Conservation (phyloP, 2,113 vertebrate species). For the Trochalopteron elliotii region DNA sequence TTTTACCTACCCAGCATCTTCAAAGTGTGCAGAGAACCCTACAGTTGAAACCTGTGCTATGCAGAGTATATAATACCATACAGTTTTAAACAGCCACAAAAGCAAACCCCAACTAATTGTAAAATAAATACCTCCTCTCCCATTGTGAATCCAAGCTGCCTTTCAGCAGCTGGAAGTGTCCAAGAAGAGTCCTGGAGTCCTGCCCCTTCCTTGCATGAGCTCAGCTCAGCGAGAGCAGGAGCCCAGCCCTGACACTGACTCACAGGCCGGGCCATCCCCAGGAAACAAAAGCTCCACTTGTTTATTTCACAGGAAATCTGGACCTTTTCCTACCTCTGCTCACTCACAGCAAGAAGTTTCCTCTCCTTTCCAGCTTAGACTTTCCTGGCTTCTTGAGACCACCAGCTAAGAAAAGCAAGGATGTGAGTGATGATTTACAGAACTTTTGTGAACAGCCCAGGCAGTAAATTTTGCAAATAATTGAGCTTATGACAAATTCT, state of each 20-base stretch:
- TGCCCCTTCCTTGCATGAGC: slow-evolving; percentile 78
- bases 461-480: not conserved
- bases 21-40: not conserved
- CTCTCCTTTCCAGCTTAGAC: slow-evolving; percentile 1
- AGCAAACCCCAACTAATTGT: not conserved
- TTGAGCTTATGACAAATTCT: not conserved
- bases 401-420: not conserved
- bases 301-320: slow-evolving; percentile 80
- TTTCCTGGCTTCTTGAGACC: not conserved
- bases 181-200: slow-evolving; percentile 65
- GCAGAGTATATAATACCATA: not conserved
- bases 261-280: slow-evolving; percentile 72
- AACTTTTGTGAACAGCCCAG: not conserved
- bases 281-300: slow-evolving; percentile 81
- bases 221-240: slow-evolving; percentile 61
- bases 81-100: slow-evolving; percentile 1
- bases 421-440: not conserved
- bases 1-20: not conserved
- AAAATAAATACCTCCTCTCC: slow-evolving; percentile 82
- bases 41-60: not conserved
- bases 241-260: slow-evolving; percentile 83
- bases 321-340: slow-evolving; percentile 72
- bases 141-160: slow-evolving; percentile 77
- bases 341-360: slow-evolving; percentile 54
- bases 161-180: slow-evolving; percentile 72